Evolutionary conservation across 2,888 invertebrate genomes (phyloP).

Genomic region (Atethmia centrago): DNA sequence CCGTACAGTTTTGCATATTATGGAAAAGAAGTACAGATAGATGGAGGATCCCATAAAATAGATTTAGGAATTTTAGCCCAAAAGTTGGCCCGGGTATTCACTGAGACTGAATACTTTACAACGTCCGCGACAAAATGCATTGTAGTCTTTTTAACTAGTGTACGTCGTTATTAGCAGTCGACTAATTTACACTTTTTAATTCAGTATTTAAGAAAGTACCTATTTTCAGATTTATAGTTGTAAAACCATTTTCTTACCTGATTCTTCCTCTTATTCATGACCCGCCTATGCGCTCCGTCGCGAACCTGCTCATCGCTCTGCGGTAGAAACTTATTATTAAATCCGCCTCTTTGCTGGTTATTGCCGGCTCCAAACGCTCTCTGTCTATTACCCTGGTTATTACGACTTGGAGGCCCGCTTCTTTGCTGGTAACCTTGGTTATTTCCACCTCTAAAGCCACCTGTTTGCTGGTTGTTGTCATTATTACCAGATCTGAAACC

Average conservation of each 20-base stretch:
- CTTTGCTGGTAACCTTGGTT: conserved; percentile 34
- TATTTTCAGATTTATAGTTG: background rate
- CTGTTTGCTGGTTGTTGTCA: conserved; percentile 15
- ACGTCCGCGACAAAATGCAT: background rate
- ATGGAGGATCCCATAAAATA: background rate
- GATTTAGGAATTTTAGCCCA: background rate
- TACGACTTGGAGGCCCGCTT: conserved; percentile 44
- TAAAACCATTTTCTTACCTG: conserved; percentile 71
- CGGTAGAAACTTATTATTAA: conserved; percentile 52
- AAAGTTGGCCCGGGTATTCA: background rate
- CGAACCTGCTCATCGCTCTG: conserved; percentile 63
- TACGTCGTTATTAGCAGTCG: background rate
- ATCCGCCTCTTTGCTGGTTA: conserved; percentile 49
- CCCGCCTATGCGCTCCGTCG: conserved; percentile 79
- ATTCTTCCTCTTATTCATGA: conserved; percentile 82
- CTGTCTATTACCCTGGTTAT: conserved; percentile 51
- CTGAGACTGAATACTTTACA: background rate
- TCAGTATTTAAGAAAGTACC: background rate
- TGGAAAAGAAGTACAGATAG: background rate
- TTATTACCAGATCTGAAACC: conserved; percentile 7
- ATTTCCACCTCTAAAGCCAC: conserved; percentile 16
- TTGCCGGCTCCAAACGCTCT: conserved; percentile 35
- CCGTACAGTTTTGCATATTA: too few species aligned
- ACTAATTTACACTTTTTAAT: too few species aligned
- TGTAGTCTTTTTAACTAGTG: background rate